Base-by-base conservation (phyloP, 2,113 vertebrate species). In the Egretta garzetta region DNA sequence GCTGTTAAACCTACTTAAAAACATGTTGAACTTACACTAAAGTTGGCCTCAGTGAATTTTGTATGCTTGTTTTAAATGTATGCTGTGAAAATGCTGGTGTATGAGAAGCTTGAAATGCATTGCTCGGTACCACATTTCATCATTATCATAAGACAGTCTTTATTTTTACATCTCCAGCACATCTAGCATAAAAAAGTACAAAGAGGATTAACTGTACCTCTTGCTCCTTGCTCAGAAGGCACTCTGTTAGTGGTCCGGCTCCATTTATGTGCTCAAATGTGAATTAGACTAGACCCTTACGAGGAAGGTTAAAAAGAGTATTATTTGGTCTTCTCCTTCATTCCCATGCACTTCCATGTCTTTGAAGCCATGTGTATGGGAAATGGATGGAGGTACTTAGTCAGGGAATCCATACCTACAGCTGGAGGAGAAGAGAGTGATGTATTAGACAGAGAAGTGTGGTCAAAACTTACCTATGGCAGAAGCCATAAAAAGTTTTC, bases 81-180 rank as follows among this genome's bases (percentile, higher is more conserved):
- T 81, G 60, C 75, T 96, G 30, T 96, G 58, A 90, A 97, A 97
- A 62, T 91, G 84, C 85, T 86, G 50, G 79, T 85, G 72, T 94
- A 95, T 93, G 84, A 91, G 82, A 80, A 96, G 96, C 94, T 97
- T 96, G 63, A 76, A 91, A 56, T 96, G 74, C 90, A 96, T 88
- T 66, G 91, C 91, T 97, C 35, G 0, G 85, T 67, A 86, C 49
- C 43, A 87, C 85, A 90, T 97, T 74, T 27, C 85, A 96, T 98
- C 95, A 94, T 97, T 86, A 23, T 79, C 92, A 84, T 80, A 72
- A 88, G 60, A 59, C 67, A 70, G 15, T 58, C 66, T 75, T 95
- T 88, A 74, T 82, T 92, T 92, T 95, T 64, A 49, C 81, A 96
- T 95, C 83, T 96, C 55, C 55, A 94, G 37, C 21, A 83, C 77